A percentile compares a stretch with the other conserved stretches of the same genome.
These are phyloP conservation scores for Hydrotaea cyrtoneurina DNA, from an alignment of 2,888 invertebrate genomes.

Conservation along the genomic window DNA sequence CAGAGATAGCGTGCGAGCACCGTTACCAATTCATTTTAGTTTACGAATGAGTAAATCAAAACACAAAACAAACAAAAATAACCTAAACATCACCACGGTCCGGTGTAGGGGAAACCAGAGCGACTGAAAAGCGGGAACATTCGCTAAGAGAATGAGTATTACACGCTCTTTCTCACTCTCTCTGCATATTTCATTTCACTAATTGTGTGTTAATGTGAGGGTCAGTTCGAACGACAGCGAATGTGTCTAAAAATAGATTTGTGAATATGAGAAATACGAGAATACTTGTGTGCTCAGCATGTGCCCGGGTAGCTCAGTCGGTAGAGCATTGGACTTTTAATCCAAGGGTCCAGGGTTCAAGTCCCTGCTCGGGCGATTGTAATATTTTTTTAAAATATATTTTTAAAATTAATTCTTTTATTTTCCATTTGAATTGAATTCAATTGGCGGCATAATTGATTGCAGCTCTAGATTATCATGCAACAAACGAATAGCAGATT, in stretches of 20 bases:
- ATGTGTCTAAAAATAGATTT: conserved; percentile 28
- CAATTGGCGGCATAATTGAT: too few relatives aligned
- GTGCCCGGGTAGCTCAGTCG: conserved; percentile 81
- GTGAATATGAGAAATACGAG: not conserved
- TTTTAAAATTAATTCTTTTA: conserved; percentile 7
- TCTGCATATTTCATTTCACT: too few relatives aligned
- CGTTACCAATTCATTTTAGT: conserved; percentile 31
- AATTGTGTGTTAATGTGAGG: too few relatives aligned
- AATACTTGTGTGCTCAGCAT: not conserved
- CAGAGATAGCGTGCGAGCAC: not conserved
- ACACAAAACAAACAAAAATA: conserved; percentile 37
- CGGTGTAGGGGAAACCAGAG: too few relatives aligned
- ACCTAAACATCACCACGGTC: not conserved
- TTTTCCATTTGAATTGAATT: too few relatives aligned
- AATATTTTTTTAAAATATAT: not conserved
- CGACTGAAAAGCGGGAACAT: too few relatives aligned
- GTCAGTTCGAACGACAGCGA: not conserved
- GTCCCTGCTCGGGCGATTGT: conserved; percentile 72
- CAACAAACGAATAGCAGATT: too few relatives aligned
- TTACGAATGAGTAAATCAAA: conserved; percentile 57
- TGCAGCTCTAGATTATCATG: too few relatives aligned
- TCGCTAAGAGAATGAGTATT: too few relatives aligned
- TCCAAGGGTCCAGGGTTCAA: conserved; percentile 81
- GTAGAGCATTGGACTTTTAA: conserved; percentile 82
- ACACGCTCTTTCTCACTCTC: too few relatives aligned